Base-by-base conservation (phyloP, 1,140 invertebrate genomes). In the Bombus breviceps region DNA sequence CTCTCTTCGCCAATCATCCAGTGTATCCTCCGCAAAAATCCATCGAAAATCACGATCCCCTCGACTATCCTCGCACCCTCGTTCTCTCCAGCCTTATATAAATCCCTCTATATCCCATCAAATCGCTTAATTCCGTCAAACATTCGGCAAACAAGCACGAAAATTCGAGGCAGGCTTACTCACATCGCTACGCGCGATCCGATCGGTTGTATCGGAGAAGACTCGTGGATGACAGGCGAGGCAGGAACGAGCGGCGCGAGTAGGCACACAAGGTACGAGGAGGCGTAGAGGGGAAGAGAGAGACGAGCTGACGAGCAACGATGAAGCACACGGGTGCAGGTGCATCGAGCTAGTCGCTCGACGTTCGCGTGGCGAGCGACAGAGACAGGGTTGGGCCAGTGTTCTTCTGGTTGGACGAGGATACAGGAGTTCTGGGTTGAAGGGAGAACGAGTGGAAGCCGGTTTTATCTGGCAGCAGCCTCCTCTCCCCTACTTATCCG, bases 301-400 rank as follows among this genome's bases (percentile, higher is more conserved):
- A n/a, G 68, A 41, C 2, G 22, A 72, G 37, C 75, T 76, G 85
- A 90, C 79, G 87, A 92, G 41, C 32, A 78, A 93, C 89, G 89
- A 90, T 83, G 89, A 88, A 89, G 88, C 82, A 92, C 84, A 92
- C 91, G 92, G 90, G 88, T 94, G 94, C 94, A 94, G 90, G 93
- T 93, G 92, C 92, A 93, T 87, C 91, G 86, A 89, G 82, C 86
- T 73, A 87, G 92, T 93, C 93, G 91, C 90, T 92, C 93, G 93
- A 91, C 92, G 93, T 92, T 93, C 94, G 93, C 93, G 93, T 94
- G 94, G 94, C 94, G 92, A 71, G 82, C 84, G 74, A 93, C 82
- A 83, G 85, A 86, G 91, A 92, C 37, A 47, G 37, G 37, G n/a
- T 47, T 3, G 66, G 84, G 78, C 81, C 69, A 71, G 69, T 66